Percentiles rank a stretch among this genome's conserved stretches.
These are phyloP conservation scores for Aphaenogaster rudis DNA, from an alignment of 1,140 invertebrate species.

Conservation along the genomic window DNA sequence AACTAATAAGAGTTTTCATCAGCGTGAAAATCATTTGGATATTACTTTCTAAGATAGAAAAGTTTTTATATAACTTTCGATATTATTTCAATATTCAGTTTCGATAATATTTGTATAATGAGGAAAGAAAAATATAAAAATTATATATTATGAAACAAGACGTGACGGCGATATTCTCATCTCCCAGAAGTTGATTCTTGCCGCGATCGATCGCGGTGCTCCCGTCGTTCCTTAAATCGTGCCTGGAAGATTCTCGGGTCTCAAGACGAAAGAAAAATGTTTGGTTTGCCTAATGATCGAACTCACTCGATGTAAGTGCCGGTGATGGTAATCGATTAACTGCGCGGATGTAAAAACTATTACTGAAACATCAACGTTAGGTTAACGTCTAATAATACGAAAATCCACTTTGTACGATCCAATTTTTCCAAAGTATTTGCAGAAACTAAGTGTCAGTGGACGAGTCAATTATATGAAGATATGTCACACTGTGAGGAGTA, in stretches of 20 bases:
- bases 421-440: constrained; percentile 23
- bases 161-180: background rate
- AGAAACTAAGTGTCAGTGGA: background rate
- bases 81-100: background rate
- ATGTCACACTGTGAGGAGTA: background rate
- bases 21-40: background rate
- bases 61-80: background rate
- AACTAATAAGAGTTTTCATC: constrained; percentile 2
- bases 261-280: constrained; percentile 64
- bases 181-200: constrained; percentile 53
- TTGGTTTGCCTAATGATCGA: constrained; percentile 60
- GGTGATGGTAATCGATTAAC: constrained; percentile 16
- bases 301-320: constrained; percentile 30
- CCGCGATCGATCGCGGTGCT: constrained; percentile 52
- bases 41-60: background rate
- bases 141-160: background rate
- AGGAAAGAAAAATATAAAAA: constrained; percentile 8
- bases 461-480: background rate
- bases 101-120: background rate
- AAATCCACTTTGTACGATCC: background rate
- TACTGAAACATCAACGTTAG: constrained; percentile 40
- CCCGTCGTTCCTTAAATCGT: constrained; percentile 49
- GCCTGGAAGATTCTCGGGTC: background rate
- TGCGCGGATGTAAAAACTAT: constrained; percentile 34
- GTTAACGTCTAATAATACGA: background rate